Conservation (phyloP, 2,797 vertebrate genomes). For the Taenioides sp. region DNA sequence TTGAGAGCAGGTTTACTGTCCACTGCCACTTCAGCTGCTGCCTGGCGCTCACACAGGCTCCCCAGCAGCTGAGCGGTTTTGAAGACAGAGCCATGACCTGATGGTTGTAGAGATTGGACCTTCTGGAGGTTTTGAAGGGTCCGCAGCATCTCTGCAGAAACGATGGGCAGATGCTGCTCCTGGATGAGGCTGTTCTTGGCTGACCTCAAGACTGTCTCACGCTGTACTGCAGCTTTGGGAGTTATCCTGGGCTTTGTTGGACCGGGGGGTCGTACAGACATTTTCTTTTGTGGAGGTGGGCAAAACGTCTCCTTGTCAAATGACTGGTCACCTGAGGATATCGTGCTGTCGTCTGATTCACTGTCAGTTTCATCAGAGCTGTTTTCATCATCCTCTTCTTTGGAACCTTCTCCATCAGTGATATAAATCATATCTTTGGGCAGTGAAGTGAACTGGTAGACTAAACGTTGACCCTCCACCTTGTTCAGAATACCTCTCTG, state of each 20-base stretch:
- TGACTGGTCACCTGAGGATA: conserved; percentile 77
- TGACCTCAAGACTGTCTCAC: conserved; percentile 67
- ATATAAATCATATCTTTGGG: conserved; percentile 93
- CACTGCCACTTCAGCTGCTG: conserved; percentile 54
- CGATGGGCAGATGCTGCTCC: conserved; percentile 82
- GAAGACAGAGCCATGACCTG: conserved; percentile 88
- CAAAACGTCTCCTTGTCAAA: conserved; percentile 56
- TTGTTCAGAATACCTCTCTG: conserved; percentile 98
- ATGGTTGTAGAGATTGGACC: conserved; percentile 78
- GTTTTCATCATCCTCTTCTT: conserved; percentile 61
- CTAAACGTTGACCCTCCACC: conserved; percentile 95
- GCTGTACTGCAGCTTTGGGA: conserved; percentile 35
- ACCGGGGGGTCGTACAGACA: conserved; percentile 56
- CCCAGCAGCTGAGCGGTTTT: conserved; percentile 91
- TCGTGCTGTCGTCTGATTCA: conserved; percentile 67
- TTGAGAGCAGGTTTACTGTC: conserved; percentile 22
- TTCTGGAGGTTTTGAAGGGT: conserved; percentile 86
- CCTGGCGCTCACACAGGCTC: conserved; percentile 80
- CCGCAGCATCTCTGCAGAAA: conserved; percentile 89
- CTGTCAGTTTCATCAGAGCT: conserved; percentile 72
- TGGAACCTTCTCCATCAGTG: conserved; percentile 79
- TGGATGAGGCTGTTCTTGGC: conserved; percentile 78
- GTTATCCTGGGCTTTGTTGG: conserved; percentile 49
- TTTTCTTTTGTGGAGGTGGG: conserved; percentile 66
- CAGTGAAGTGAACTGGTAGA: conserved; percentile 97